phyloP scores from a whole-genome alignment of 2,113 vertebrate genomes.

The Jaculus jaculus region DNA sequence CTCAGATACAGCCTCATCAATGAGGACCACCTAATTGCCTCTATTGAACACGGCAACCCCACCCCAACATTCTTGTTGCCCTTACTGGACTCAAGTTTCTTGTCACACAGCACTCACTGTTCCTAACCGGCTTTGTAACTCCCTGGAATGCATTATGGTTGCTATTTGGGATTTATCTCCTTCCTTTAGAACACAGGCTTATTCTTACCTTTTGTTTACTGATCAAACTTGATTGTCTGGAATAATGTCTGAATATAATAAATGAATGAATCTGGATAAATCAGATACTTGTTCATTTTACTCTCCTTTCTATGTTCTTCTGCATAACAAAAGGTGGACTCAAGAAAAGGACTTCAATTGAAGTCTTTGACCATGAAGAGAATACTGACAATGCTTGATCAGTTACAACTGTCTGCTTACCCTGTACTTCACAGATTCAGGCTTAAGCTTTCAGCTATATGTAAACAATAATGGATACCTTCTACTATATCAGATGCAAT shows the following conservation, averaged over 20 bases:
- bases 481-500: slow-evolving; percentile 1
- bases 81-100: background rate
- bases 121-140: background rate
- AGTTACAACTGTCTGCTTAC: background rate
- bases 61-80: background rate
- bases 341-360: background rate
- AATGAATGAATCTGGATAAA: slow-evolving; percentile 8
- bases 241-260: slow-evolving; percentile 13
- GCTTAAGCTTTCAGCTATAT: slow-evolving; percentile 21
- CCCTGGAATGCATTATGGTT: background rate
- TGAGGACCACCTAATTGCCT: background rate
- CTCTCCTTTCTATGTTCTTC: background rate
- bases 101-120: background rate
- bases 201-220: slow-evolving; percentile 26
- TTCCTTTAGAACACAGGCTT: background rate
- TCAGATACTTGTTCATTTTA: background rate
- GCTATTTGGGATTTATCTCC: background rate
- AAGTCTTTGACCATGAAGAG: background rate
- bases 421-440: slow-evolving; percentile 41
- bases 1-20: background rate
- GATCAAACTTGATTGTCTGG: background rate
- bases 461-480: background rate
- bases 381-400: background rate
- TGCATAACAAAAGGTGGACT: slow-evolving; percentile 3
- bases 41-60: background rate